Percentiles rank a stretch among this genome's conserved stretches.
Conservation (phyloP, 2,888 invertebrate species). For the Ormyrus thymus region DNA sequence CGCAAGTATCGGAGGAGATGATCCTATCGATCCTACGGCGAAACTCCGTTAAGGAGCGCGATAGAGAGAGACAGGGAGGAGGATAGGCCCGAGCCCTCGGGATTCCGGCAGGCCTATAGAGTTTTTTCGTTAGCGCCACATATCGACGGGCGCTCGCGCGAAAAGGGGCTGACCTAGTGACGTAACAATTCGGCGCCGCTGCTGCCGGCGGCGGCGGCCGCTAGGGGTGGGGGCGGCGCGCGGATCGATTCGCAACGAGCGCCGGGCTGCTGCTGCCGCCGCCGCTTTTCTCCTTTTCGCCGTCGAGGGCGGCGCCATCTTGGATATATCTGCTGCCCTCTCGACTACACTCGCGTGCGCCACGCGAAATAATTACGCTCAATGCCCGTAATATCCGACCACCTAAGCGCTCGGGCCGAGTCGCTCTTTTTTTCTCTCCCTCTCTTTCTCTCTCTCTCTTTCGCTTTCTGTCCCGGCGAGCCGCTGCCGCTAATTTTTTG, state of each 20-base stretch:
- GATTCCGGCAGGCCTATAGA: not conserved
- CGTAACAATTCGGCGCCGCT: conserved; percentile 53
- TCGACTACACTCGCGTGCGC: conserved; percentile 10
- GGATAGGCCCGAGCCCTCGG: not conserved
- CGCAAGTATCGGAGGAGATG: not conserved
- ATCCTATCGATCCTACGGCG: not conserved
- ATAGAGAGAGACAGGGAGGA: not conserved
- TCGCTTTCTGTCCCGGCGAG: too few species aligned
- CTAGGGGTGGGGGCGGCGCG: conserved; percentile 9
- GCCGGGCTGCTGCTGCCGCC: not conserved
- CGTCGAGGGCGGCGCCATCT: conserved; percentile 48
- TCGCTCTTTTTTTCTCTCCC: not conserved
- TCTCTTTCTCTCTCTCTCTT: not conserved
- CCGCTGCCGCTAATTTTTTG: too few species aligned
- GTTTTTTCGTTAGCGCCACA: not conserved
- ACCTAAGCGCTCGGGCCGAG: not conserved
- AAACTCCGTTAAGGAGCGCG: not conserved
- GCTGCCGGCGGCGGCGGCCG: conserved; percentile 16
- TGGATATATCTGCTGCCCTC: conserved; percentile 17
- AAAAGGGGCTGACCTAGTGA: conserved; percentile 57
- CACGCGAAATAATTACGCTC: conserved; percentile 44
- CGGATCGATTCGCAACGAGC: conserved; percentile 49
- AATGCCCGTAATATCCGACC: conserved; percentile 1
- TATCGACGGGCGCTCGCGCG: conserved; percentile 13
- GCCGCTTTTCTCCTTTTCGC: conserved; percentile 33